phyloP scores from a whole-genome alignment of 2,113 vertebrate species.

The Corynorhinus townsendii region DNA sequence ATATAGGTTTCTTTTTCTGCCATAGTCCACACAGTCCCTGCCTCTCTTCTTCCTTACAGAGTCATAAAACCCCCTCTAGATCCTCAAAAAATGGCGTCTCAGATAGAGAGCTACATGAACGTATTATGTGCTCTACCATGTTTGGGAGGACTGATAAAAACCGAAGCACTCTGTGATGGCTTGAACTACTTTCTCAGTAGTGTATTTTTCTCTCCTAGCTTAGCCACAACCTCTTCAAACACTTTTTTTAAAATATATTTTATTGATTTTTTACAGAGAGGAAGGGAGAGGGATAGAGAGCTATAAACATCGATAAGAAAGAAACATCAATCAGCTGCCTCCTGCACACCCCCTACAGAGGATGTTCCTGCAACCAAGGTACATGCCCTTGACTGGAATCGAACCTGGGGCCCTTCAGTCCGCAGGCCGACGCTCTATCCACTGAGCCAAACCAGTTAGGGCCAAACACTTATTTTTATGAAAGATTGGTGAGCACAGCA shows the following conservation, averaged over 20 bases:
- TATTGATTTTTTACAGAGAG: too few relatives aligned
- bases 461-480: neutral
- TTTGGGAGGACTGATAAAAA: neutral
- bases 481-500: neutral
- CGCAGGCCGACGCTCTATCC: too few relatives aligned
- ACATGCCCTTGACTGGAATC: too few relatives aligned
- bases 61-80: neutral
- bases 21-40: neutral
- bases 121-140: neutral
- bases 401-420: too few relatives aligned
- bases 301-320: too few relatives aligned
- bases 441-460: too few relatives aligned
- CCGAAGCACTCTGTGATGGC: neutral
- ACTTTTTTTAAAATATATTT: too few relatives aligned
- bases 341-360: too few relatives aligned
- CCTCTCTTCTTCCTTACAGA: neutral
- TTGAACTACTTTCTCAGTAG: neutral
- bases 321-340: too few relatives aligned
- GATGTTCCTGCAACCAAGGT: too few relatives aligned
- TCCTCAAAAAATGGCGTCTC: neutral
- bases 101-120: neutral
- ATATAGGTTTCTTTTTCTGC: neutral
- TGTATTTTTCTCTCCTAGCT: neutral
- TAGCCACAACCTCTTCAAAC: neutral
- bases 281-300: too few relatives aligned